Conservation (phyloP, 2,797 vertebrate species). For the Gila robusta region DNA sequence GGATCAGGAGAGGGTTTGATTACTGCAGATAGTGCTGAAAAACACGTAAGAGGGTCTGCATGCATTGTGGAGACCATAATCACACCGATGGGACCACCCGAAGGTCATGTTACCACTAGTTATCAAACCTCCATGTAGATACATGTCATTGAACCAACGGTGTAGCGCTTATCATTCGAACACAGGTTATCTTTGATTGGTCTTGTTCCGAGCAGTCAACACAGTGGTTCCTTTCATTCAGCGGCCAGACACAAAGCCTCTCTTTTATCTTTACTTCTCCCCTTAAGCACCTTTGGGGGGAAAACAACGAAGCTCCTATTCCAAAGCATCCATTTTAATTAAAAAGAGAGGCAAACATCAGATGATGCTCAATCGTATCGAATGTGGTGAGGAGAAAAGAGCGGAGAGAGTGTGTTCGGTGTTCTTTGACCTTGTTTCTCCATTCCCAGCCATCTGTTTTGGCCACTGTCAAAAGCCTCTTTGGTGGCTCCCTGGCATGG, state of each 20-base stretch:
- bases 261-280: slow-evolving; percentile 71
- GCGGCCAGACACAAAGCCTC: slow-evolving; percentile 67
- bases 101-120: slow-evolving; percentile 71
- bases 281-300: slow-evolving; percentile 69
- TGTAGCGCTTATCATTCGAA: slow-evolving; percentile 80
- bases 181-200: slow-evolving; percentile 81
- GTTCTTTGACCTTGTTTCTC: slow-evolving; percentile 69
- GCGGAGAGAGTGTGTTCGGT: slow-evolving; percentile 64
- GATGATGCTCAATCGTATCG: slow-evolving; percentile 75
- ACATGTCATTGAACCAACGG: slow-evolving; percentile 81
- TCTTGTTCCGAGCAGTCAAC: slow-evolving; percentile 79
- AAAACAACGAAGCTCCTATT: slow-evolving; percentile 81
- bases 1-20: slow-evolving; percentile 54
- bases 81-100: slow-evolving; percentile 47
- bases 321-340: slow-evolving; percentile 78
- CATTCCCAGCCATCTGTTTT: slow-evolving; percentile 77
- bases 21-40: slow-evolving; percentile 52
- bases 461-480: slow-evolving; percentile 75
- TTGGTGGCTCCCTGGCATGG: slow-evolving; percentile 74
- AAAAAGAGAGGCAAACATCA: slow-evolving; percentile 77
- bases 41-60: slow-evolving; percentile 43
- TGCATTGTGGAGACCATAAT: slow-evolving; percentile 48
- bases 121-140: slow-evolving; percentile 78
- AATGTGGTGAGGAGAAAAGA: slow-evolving; percentile 71
- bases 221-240: slow-evolving; percentile 74